These are phyloP conservation scores for Melanostigma gelatinosum DNA, from an alignment of 2,113 vertebrate genomes.

Conservation along the genomic window DNA sequence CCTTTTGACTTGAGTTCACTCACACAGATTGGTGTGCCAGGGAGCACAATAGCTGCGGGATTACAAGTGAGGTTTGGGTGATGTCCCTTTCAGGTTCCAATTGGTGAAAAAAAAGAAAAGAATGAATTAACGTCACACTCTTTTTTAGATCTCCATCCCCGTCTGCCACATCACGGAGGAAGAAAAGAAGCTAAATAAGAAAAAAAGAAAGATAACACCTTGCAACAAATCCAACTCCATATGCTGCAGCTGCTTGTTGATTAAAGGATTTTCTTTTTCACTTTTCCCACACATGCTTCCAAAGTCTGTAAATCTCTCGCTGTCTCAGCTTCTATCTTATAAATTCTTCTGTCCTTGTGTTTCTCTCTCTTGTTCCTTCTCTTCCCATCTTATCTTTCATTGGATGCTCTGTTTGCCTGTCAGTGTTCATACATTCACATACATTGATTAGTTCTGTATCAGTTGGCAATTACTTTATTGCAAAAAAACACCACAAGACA, in stretches of 20 bases:
- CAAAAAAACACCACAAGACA: too few relatives aligned
- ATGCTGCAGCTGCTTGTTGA: constrained; percentile 27
- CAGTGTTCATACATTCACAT: neutral
- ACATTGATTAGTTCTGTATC: neutral
- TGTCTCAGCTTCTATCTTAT: neutral
- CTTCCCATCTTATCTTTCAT: neutral
- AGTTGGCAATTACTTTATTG: neutral
- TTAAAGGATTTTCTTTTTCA: constrained; percentile 44
- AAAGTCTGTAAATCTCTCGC: constrained; percentile 7
- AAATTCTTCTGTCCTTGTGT: neutral
- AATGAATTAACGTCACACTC: constrained; percentile 29
- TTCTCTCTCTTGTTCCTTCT: neutral
- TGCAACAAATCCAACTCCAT: constrained; percentile 22
- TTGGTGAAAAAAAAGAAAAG: constrained; percentile 31
- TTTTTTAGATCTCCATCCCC: constrained; percentile 7
- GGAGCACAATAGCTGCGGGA: constrained; percentile 57
- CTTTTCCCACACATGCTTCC: constrained; percentile 62
- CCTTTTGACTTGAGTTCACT: constrained; percentile 54
- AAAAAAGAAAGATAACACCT: constrained; percentile 43
- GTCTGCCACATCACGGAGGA: neutral
- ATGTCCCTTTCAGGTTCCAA: constrained; percentile 29
- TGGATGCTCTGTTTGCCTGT: neutral
- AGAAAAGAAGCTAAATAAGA: constrained; percentile 22
- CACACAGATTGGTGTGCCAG: constrained; percentile 65
- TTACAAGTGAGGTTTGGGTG: constrained; percentile 43